Evolutionary conservation across 2,113 vertebrate genomes (phyloP), one percentile per base, ranked within the genome.

Genomic region (Tautogolabrus adspersus): DNA sequence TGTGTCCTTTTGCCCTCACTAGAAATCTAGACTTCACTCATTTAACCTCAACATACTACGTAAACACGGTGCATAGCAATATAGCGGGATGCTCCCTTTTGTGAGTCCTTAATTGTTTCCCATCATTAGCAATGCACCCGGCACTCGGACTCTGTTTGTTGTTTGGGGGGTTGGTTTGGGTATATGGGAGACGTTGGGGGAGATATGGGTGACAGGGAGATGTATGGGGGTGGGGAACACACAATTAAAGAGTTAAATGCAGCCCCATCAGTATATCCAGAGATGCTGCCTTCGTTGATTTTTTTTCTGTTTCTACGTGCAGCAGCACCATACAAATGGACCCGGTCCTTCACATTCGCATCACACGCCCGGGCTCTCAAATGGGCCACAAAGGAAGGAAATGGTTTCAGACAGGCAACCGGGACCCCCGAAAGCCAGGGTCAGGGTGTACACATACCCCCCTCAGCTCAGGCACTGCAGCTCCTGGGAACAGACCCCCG

Each of bases 51-150:
- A 77, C 84, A 81, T 40, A 65, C 77, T 54, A 66, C 64, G 83
- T 84, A 77, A 89, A 89, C 82, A 85, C 19, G 4, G 15, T 34
- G 38, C 63, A 5, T 42, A 72, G 79, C 80, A 86, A 81, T 84
- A 86, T 57, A 83, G 82, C 72, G 19, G 49, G 72, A 67, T 30
- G 66, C 82, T 81, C 66, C 76, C 78, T 66, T 89, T 91, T 88
- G 87, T 82, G 57, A 63, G 62, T 19, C 18, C 67, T 37, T 91
- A 88, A 93, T 93, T 92, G 89, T 93, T 92, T 93, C 91, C 84
- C 78, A 86, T 88, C 86, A 91, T 93, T 89, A 88, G 89, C 72
- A 87, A 82, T 87, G 84, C 85, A 75, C 67, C 54, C 44, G 15
- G 44, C 63, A 37, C 79, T 89, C 77, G 54, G 51, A 72, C 74